Base-by-base conservation (phyloP, 2,888 invertebrate genomes). In the Orchestes rusci region DNA sequence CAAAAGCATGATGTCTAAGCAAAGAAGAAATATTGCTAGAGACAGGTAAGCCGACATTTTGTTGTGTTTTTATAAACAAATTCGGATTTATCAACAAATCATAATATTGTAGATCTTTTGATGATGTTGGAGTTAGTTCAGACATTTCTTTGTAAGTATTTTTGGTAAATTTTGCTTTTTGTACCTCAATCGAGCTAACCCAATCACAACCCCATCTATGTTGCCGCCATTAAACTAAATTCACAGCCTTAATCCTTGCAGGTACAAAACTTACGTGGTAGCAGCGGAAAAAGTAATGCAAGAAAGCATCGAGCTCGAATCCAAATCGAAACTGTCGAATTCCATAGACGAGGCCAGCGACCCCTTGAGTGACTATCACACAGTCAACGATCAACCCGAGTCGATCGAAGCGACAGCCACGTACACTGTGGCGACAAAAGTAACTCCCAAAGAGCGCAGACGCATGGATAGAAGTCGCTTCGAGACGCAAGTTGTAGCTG, bases 251-350 rank as follows among this genome's bases (percentile, higher is more conserved):
- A n/a, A n/a, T n/a, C n/a, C n/a, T n/a, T n/a, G n/a, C n/a, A 39
- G 43, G 48, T 88, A 81, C 62, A 84, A 82, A 62, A 90, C 89
- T 0, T 90, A 89, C 61, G 88, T 86, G 0, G 84, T 89, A 29
- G 80, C 79, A 0, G 80, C 76, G 1, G 76, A 74, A 45, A 68
- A 79, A 59, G 69, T 73, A 2, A 70, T 69, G 55, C 67, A 68
- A 34, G 68, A 70, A 47, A 69, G 70, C 39, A 56, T 56, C n/a
- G 60, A 61, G 58, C 50, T 54, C 37, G 48, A 48, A 35, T 31
- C 20, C n/a, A 43, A 42, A 17, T 18, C 13, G 28, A 37, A 53
- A 40, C 16, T 45, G 17, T 36, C 12, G 2, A 32, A 27, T 16
- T 7, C 16, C 10, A 23, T 5, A 16, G 16, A 40, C 42, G 40